Conservation (phyloP, 2,797 vertebrate species). For the Uromys caudimaculatus region DNA sequence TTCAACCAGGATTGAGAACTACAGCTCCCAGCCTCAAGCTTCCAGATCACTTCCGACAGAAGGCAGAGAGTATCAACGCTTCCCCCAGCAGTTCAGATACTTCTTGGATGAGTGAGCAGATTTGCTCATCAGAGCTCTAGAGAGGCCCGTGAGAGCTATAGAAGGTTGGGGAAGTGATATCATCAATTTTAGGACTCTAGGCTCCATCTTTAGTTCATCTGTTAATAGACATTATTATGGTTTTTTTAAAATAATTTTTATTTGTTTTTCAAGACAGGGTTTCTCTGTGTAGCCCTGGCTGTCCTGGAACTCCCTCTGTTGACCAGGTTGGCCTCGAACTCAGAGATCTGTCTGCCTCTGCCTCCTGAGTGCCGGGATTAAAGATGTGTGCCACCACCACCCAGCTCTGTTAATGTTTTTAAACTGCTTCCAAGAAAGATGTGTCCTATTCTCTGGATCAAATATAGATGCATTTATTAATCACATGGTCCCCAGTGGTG, state of each 20-base stretch:
- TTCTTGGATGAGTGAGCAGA: background rate
- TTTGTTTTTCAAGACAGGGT: background rate
- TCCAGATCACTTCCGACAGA: background rate
- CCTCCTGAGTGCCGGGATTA: background rate
- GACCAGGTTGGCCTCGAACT: background rate
- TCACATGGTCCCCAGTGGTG: background rate
- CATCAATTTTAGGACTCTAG: background rate
- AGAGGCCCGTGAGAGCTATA: background rate
- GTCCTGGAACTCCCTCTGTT: background rate
- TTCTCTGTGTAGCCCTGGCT: background rate
- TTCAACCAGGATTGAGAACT: background rate
- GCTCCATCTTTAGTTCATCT: background rate
- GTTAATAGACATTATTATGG: background rate
- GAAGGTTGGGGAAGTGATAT: background rate
- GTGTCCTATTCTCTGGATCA: background rate
- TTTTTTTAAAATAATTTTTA: background rate
- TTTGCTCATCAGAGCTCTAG: background rate
- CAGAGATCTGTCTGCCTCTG: background rate
- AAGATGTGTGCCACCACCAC: background rate
- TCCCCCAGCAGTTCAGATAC: background rate
- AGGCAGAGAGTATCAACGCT: background rate
- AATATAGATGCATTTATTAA: background rate
- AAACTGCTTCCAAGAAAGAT: slow-evolving; percentile 14
- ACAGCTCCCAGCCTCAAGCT: background rate
- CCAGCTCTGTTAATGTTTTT: background rate